These are phyloP conservation scores for Temnothorax ravouxi DNA, from an alignment of 2,888 invertebrate genomes.

Conservation along the genomic window DNA sequence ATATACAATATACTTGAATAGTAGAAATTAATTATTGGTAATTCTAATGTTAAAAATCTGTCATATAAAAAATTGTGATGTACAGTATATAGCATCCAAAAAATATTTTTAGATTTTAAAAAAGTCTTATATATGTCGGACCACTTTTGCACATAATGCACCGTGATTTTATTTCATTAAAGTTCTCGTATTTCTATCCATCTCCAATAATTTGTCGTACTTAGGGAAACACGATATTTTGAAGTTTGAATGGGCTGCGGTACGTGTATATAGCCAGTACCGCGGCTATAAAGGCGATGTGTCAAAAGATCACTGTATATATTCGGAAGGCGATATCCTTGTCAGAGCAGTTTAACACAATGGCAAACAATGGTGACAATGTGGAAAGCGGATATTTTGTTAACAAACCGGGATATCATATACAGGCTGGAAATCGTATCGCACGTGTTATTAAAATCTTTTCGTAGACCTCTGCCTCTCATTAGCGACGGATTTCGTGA, in stretches of 20 bases:
- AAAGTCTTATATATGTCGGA: background rate
- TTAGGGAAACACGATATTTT: conserved; percentile 2
- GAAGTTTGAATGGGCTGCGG: background rate
- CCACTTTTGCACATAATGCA: background rate
- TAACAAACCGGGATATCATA: conserved; percentile 12
- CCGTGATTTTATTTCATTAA: background rate
- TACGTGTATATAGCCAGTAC: background rate
- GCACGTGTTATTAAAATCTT: background rate
- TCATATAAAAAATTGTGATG: background rate
- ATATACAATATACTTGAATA: background rate
- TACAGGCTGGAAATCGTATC: background rate
- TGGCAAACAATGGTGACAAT: background rate
- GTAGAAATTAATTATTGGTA: background rate
- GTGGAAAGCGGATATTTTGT: conserved; percentile 22
- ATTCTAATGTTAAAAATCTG: background rate
- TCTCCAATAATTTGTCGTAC: background rate
- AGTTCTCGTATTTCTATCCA: background rate
- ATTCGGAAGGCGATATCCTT: conserved; percentile 1
- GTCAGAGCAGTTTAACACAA: conserved; percentile 5
- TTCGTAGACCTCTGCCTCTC: background rate
- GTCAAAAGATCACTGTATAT: background rate
- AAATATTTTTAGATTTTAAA: background rate
- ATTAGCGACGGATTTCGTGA: background rate
- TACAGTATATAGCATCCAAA: background rate
- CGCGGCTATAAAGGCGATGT: background rate